phyloP scores from a whole-genome alignment of 2,113 vertebrate species.

The Phoenicopterus ruber region DNA sequence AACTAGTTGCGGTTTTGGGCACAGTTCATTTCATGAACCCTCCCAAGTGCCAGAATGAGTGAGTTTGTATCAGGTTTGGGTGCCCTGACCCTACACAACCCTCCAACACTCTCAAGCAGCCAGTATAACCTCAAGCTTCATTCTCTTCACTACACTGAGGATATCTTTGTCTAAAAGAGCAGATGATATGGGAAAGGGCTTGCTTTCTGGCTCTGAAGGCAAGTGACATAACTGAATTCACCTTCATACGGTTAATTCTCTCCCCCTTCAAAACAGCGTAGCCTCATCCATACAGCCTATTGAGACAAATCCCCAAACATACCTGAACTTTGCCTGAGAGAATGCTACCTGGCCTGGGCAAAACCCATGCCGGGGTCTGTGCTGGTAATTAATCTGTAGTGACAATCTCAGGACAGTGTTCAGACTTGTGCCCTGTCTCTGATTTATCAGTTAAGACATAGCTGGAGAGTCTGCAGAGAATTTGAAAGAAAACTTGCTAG shows the following conservation, averaged over 20 bases:
- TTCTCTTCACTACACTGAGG: neutral
- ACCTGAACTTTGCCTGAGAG: neutral
- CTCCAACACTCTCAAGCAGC: neutral
- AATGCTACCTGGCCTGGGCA: neutral
- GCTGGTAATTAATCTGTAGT: constrained; percentile 15
- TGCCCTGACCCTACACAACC: neutral
- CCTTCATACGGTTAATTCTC: neutral
- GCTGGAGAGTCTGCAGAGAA: neutral
- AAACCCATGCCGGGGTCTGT: neutral
- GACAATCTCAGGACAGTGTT: constrained; percentile 19
- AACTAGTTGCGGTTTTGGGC: neutral
- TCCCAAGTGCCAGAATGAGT: neutral
- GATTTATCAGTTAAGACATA: constrained; percentile 24
- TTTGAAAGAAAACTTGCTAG: neutral
- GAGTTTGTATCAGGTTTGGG: neutral
- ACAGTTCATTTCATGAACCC: neutral
- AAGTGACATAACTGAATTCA: neutral
- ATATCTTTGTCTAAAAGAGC: neutral
- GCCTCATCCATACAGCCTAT: neutral
- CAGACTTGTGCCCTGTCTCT: neutral
- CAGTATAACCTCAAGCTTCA: neutral
- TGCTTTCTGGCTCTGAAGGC: neutral
- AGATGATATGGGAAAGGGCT: neutral
- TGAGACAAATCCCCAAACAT: neutral
- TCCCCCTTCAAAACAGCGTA: neutral